Percentiles rank a stretch among this genome's conserved stretches.
These are phyloP conservation scores for Andrena trimmerana DNA, from an alignment of 2,888 invertebrate genomes.

Conservation along the genomic window DNA sequence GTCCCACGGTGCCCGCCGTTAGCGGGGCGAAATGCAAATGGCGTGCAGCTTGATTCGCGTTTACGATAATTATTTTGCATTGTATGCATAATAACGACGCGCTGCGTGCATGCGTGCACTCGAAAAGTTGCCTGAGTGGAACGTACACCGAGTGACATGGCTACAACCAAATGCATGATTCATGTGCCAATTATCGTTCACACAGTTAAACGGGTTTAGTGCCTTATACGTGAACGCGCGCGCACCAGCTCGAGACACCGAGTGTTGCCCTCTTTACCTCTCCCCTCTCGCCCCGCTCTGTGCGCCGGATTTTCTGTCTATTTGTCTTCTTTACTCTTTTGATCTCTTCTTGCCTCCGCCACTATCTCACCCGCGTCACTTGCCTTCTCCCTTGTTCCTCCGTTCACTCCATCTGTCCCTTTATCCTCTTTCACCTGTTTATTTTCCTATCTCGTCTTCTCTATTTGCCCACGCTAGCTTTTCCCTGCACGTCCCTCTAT, in stretches of 20 bases:
- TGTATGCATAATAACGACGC: conserved; percentile 75
- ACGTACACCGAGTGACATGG: conserved; percentile 64
- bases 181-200: conserved; percentile 81
- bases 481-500: conserved; percentile 20
- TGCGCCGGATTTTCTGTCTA: conserved; percentile 7
- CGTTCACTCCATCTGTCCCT: conserved; percentile 42
- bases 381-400: conserved; percentile 15
- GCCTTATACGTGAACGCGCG: conserved; percentile 24
- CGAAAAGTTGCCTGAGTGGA: conserved; percentile 52
- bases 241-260: not conserved
- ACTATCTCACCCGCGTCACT: conserved; percentile 17
- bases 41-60: conserved; percentile 67
- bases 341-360: conserved; percentile 13
- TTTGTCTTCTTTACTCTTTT: conserved; percentile 17
- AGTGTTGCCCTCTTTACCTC: not conserved
- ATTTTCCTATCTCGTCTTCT: conserved; percentile 34
- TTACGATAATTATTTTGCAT: conserved; percentile 78
- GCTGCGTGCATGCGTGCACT: conserved; percentile 51
- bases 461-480: conserved; percentile 34
- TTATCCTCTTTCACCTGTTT: conserved; percentile 41
- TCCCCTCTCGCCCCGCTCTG: not conserved
- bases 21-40: conserved; percentile 63
- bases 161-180: conserved; percentile 79
- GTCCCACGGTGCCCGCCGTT: conserved; percentile 32
- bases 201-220: conserved; percentile 69